Percentiles rank a stretch among this genome's conserved stretches.
phyloP scores from a whole-genome alignment of 2,113 vertebrate genomes.

The Illadopsis cleaveri region DNA sequence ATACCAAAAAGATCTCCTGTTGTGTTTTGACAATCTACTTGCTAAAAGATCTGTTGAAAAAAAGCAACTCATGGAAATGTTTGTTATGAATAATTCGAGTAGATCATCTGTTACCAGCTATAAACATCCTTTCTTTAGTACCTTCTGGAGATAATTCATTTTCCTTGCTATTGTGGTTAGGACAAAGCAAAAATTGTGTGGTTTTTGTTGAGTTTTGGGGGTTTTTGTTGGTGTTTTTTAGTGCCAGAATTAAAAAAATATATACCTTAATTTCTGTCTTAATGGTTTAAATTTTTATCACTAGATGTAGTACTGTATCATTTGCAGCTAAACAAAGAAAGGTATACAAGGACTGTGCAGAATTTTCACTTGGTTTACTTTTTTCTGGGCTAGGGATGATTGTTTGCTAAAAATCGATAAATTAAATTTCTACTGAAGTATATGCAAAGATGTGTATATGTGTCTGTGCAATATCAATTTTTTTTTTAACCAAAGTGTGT shows the following conservation, averaged over 20 bases:
- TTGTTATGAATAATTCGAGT: background rate
- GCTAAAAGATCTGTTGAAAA: background rate
- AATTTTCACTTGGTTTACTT: background rate
- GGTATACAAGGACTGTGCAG: background rate
- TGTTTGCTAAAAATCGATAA: background rate
- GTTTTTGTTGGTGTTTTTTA: background rate
- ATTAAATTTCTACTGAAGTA: background rate
- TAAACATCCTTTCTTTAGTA: background rate
- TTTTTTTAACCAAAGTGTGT: background rate
- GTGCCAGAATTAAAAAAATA: background rate
- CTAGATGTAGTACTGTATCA: background rate
- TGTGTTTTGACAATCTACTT: background rate
- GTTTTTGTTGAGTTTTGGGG: fast-evolving
- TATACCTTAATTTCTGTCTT: background rate
- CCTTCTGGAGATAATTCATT: background rate
- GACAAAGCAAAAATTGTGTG: background rate
- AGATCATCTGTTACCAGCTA: background rate
- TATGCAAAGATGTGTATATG: background rate
- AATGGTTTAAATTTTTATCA: background rate
- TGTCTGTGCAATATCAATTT: background rate
- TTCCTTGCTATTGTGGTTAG: background rate
- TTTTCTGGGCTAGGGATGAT: background rate
- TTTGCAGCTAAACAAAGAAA: background rate
- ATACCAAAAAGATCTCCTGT: background rate
- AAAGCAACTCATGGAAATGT: background rate